Percentiles rank a stretch among this genome's conserved stretches.
phyloP scores from a whole-genome alignment of 2,113 vertebrate genomes.

The Cathartes aura region DNA sequence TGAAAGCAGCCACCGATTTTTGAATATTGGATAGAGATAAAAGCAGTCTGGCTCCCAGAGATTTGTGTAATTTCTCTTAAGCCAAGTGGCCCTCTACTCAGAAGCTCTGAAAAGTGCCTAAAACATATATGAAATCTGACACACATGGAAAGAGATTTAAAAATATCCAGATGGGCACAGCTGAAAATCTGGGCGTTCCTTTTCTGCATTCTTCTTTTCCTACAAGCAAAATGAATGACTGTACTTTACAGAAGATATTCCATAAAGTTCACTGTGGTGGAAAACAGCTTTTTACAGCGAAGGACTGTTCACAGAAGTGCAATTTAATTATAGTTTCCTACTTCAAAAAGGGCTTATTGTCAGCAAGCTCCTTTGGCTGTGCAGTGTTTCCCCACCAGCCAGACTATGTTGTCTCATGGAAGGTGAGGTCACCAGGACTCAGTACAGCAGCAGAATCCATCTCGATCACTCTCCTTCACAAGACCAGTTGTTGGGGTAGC shows the following conservation, averaged over 20 bases:
- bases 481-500: neutral
- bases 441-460: neutral
- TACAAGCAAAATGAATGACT: neutral
- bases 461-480: rapidly evolving
- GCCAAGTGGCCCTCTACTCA: neutral
- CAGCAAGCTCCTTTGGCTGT: neutral
- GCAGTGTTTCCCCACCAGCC: neutral
- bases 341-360: neutral
- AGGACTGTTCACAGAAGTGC: neutral
- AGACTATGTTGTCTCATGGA: neutral
- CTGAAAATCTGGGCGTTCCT: neutral
- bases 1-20: neutral
- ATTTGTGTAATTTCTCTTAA: neutral
- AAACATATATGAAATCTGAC: neutral
- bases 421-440: neutral
- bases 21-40: neutral
- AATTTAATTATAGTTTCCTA: neutral
- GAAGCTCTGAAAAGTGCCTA: neutral
- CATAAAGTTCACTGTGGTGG: neutral
- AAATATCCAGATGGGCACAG: neutral
- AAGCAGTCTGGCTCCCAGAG: neutral
- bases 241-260: neutral
- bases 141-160: rapidly evolving
- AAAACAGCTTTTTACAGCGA: neutral
- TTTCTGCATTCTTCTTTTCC: neutral